Base-by-base conservation (phyloP, 1,140 invertebrate genomes). In the Penaeus vannamei region DNA sequence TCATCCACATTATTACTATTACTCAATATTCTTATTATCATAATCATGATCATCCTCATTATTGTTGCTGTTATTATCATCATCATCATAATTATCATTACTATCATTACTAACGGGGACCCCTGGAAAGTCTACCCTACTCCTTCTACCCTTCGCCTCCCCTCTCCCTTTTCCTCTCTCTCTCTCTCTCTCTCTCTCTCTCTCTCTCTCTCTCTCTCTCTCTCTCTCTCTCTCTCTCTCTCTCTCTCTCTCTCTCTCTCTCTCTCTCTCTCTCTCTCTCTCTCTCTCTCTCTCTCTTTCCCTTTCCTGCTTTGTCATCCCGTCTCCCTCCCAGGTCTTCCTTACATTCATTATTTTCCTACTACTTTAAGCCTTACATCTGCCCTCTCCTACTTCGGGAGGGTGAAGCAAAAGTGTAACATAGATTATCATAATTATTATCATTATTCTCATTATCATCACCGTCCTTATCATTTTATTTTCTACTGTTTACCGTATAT, bases 1-100 rank as follows among this genome's bases (percentile, higher is more conserved):
- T 5, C 64, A 23, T 23, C 26, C 4, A 8, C 4, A 23, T 66
- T 7, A 20, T 60, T 91, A 69, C 79, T 59, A 80, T 32, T 87
- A 66, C 76, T 82, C n/a, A n/a, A n/a, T 42, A 42, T 42, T 42
- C 0, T 42, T 42, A 4, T 42, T 4, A 42, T 7, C 4, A 42
- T 42, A 7, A 42, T 42, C 3, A 42, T 42, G 4, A 42, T 4
- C 4, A 4, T 87, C 64, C 59, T 60, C 85, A 72, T 59, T 84
- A 89, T 46, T 90, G 76, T 86, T 69, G 53, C 77, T 90, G 86
- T 92, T 69, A 64, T 81, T 61, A 92, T 91, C 36, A 20, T 42
- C 72, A 26, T 36, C 3, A 42, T 42, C 4, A 42, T 42, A 7
- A 42, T 42, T 42, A 42, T 7, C 3, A 42, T 42, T 42, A 42